These are phyloP conservation scores for Nannospalax galili DNA, from an alignment of 2,113 vertebrate genomes.

Conservation along the genomic window DNA sequence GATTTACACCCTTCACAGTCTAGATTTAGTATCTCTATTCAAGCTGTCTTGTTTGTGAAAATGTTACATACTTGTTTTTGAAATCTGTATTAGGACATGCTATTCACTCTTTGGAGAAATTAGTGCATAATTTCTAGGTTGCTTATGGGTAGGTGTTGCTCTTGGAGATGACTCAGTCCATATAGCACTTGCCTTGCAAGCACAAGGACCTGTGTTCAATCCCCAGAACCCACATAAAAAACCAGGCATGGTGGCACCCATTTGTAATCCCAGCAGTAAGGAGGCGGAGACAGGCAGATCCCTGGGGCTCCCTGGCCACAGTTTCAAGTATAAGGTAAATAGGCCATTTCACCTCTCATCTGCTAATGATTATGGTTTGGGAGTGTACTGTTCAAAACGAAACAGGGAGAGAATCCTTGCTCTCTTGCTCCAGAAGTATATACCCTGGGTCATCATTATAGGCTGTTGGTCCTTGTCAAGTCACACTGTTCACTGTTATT, in stretches of 20 bases:
- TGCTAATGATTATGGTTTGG: conserved; percentile 13
- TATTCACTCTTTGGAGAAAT: conserved; percentile 52
- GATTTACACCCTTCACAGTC: background rate
- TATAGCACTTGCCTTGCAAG: background rate
- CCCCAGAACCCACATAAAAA: background rate
- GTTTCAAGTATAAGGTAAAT: background rate
- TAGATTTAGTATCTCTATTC: conserved; percentile 1
- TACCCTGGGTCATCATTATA: background rate
- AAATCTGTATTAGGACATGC: conserved; percentile 11
- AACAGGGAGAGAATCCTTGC: background rate
- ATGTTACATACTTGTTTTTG: conserved; percentile 34
- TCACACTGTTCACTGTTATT: background rate
- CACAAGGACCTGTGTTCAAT: background rate
- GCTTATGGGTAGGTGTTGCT: conserved; percentile 25
- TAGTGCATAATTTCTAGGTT: conserved; percentile 29
- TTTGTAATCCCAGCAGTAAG: background rate
- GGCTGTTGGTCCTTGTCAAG: background rate
- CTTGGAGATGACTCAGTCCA: background rate
- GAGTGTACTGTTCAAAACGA: background rate
- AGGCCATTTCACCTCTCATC: background rate
- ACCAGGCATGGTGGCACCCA: background rate
- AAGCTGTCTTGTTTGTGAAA: conserved; percentile 24
- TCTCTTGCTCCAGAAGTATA: background rate
- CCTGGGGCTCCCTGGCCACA: background rate
- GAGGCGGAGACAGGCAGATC: background rate